Evolutionary conservation across 2,888 invertebrate genomes (phyloP), one percentile per base, ranked within the genome.

Genomic region (Lottia scabra): DNA sequence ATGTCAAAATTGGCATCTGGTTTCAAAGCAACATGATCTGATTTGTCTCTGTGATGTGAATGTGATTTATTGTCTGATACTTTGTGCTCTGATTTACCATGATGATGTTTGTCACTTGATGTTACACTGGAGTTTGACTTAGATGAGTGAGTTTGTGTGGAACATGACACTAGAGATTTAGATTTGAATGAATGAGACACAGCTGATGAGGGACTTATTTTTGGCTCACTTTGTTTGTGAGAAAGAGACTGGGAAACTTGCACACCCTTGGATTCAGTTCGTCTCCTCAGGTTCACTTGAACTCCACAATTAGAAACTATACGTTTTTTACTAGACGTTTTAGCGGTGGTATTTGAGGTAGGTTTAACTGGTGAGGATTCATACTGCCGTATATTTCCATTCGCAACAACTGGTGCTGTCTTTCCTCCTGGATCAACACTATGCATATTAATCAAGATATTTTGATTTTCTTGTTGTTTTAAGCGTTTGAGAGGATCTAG

Each of bases 251-350:
- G 63, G 30, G 78, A 74, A 63, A 83, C 81, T 70, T 85, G 85
- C 27, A 80, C 75, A 43, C 76, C 76, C 68, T 84, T 84, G 63
- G 75, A 78, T 56, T 83, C 82, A 10, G 81, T 84, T 63, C 78
- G 78, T 27, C 81, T 77, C 38, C 77, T 79, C 27, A 83, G 75
- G 72, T 81, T 83, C 26, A 84, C 84, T 74, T 85, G 85, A n/a
- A 83, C 81, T 56, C 84, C 84, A 80, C 85, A 85, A 68, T 84
- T 82, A 46, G 74, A 78, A 12, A 81, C 75, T 44, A 77, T 75
- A 23, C 75, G 74, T 56, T 81, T 82, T 70, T 76, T 80, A 12
- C 74, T 73, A 12, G 74, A 70, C 26, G 77, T 70, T 68, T 75
- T 78, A 8, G 74, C 23, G 12, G 46, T 44, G 27, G 26, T 46